Conservation (phyloP, 2,797 vertebrate species). For the Pitangus sulphuratus region DNA sequence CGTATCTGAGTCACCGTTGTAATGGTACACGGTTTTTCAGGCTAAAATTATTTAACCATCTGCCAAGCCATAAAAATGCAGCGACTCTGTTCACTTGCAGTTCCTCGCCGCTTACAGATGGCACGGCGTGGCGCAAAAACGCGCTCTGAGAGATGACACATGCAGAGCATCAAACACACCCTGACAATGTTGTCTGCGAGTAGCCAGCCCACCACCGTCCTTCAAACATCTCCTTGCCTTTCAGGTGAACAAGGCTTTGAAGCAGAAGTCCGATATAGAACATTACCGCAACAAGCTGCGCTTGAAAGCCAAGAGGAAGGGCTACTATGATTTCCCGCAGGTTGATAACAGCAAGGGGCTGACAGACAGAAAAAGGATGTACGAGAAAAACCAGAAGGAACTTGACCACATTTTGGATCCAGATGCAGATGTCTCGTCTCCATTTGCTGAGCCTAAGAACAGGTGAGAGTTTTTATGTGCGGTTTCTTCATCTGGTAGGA, state of each 20-base stretch:
- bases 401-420: conserved; percentile 85
- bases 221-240: conserved; percentile 10
- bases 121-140: not conserved
- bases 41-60: conserved; percentile 71
- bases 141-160: not conserved
- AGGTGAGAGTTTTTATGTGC: conserved; percentile 80
- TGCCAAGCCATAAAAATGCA: conserved; percentile 57
- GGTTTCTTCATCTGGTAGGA: not conserved
- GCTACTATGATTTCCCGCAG: conserved; percentile 93
- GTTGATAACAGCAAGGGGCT: conserved; percentile 78
- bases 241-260: conserved; percentile 94
- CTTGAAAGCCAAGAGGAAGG: conserved; percentile 95
- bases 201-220: not conserved
- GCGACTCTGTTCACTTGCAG: conserved; percentile 66
- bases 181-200: not conserved
- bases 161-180: not conserved
- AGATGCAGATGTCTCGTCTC: conserved; percentile 88
- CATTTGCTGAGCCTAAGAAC: conserved; percentile 88
- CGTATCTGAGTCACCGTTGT: conserved; percentile 58
- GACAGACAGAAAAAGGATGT: conserved; percentile 82
- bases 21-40: conserved; percentile 6
- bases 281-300: conserved; percentile 98
- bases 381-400: conserved; percentile 85
- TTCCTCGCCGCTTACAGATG: conserved; percentile 32
- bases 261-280: conserved; percentile 98